A percentile compares a stretch with the other conserved stretches of the same genome.
phyloP scores from a whole-genome alignment of 1,140 invertebrate genomes.

The Brachionus paranguensis region DNA sequence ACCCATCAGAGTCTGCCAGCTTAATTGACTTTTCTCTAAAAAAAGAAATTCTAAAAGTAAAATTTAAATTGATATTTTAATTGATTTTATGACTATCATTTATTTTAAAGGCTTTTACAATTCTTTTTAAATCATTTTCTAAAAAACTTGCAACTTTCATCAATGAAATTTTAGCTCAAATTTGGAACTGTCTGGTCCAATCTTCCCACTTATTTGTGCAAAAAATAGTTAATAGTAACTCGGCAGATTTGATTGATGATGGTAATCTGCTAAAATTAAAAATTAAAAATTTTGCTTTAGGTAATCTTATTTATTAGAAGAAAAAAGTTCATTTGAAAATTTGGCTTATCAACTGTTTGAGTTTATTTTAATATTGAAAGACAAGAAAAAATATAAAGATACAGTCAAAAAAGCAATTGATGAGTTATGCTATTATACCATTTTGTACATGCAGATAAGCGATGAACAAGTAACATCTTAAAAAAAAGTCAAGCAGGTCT shows the following conservation, averaged over 20 bases:
- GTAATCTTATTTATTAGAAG: slow-evolving; percentile 57
- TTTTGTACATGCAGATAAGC: slow-evolving; percentile 72
- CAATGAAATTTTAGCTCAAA: slow-evolving; percentile 63
- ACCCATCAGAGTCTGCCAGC: slow-evolving; percentile 58
- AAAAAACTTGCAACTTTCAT: slow-evolving; percentile 60
- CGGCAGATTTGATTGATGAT: neutral
- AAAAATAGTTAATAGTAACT: neutral
- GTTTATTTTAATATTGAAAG: slow-evolving; percentile 65
- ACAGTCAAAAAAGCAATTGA: slow-evolving; percentile 64
- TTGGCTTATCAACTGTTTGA: slow-evolving; percentile 72
- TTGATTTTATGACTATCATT: neutral
- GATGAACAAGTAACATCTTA: slow-evolving; percentile 63
- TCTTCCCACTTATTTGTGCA: slow-evolving; percentile 62
- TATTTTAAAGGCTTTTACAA: neutral
- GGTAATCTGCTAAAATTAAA: neutral
- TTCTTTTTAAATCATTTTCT: slow-evolving; percentile 59
- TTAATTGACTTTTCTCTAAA: slow-evolving; percentile 65
- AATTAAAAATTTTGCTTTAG: neutral
- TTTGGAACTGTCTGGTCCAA: slow-evolving; percentile 68
- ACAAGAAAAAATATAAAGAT: slow-evolving; percentile 61
- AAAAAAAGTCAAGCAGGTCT: neutral
- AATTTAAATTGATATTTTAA: neutral
- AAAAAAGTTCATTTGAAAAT: slow-evolving; percentile 67
- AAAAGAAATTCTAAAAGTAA: slow-evolving; percentile 66
- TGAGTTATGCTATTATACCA: slow-evolving; percentile 69